A percentile compares a stretch with the other conserved stretches of the same genome.
Evolutionary conservation across 2,113 vertebrate genomes (phyloP).

Genomic region (Oceanites oceanicus): DNA sequence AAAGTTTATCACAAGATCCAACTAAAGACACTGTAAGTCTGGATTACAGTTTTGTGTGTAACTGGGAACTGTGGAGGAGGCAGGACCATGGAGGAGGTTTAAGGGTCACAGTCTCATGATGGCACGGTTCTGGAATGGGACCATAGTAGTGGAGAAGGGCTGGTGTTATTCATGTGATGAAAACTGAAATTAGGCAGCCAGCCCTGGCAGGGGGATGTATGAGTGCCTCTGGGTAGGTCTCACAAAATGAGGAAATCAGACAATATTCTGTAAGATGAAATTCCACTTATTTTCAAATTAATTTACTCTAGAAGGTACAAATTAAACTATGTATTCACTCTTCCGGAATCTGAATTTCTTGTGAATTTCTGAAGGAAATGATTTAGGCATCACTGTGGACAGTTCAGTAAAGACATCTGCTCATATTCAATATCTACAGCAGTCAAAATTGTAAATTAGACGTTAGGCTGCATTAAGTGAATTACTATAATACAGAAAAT

Average conservation of each 20-base stretch:
- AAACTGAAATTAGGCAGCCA: not conserved
- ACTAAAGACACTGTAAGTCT: not conserved
- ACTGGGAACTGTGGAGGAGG: not conserved
- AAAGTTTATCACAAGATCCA: not conserved
- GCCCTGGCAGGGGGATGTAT: not conserved
- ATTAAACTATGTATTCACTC: not conserved
- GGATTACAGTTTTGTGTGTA: not conserved
- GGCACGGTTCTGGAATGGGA: not conserved
- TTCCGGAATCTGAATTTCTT: not conserved
- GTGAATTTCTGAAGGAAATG: not conserved
- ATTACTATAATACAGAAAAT: constrained; percentile 42
- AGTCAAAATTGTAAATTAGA: constrained; percentile 62
- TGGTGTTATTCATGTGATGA: not conserved
- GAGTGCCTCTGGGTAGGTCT: not conserved
- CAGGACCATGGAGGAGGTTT: not conserved
- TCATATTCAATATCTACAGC: constrained; percentile 42
- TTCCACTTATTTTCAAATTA: not conserved
- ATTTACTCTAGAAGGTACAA: not conserved
- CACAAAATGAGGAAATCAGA: not conserved
- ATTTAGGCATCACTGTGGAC: constrained; percentile 2
- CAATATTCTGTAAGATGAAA: not conserved
- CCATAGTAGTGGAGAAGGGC: not conserved
- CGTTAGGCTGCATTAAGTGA: constrained; percentile 46
- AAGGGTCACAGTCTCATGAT: not conserved
- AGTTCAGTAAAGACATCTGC: constrained; percentile 48